Evolutionary conservation across 2,797 vertebrate genomes (phyloP).

Genomic region (Argyrosomus regius): DNA sequence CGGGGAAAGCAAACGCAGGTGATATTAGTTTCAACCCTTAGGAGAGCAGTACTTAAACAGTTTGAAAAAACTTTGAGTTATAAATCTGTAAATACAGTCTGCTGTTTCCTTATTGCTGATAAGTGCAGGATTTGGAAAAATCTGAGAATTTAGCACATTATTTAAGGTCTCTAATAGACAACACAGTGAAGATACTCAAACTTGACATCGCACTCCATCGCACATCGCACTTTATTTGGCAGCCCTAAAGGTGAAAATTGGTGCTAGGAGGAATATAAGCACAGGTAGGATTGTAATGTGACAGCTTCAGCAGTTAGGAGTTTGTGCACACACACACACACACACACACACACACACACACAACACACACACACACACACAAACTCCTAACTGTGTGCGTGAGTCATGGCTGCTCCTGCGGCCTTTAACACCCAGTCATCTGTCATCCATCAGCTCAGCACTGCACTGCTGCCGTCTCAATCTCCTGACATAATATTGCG

Average conservation of each 20-base stretch:
- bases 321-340: conserved; percentile 24
- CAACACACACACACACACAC: conserved; percentile 4
- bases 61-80: neutral
- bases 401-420: conserved; percentile 65
- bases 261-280: conserved; percentile 47
- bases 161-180: conserved; percentile 13
- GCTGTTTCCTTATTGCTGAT: neutral
- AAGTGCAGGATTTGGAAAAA: conserved; percentile 15
- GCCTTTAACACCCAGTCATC: conserved; percentile 76
- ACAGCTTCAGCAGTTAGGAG: conserved; percentile 50
- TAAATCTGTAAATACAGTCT: conserved; percentile 14
- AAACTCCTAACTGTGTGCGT: conserved; percentile 9
- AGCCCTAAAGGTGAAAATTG: conserved; percentile 65
- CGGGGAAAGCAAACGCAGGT: conserved; percentile 29
- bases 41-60: conserved; percentile 7
- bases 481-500: conserved; percentile 69
- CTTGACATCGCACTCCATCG: conserved; percentile 30
- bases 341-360: neutral
- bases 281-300: conserved; percentile 61
- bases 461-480: conserved; percentile 68
- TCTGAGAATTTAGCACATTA: conserved; percentile 7
- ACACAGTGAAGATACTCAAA: conserved; percentile 37
- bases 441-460: conserved; percentile 68
- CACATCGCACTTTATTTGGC: conserved; percentile 56
- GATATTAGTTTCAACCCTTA: conserved; percentile 19